Evolutionary conservation across 2,888 invertebrate species (phyloP).

Genomic region (Andrena hattorfiana): DNA sequence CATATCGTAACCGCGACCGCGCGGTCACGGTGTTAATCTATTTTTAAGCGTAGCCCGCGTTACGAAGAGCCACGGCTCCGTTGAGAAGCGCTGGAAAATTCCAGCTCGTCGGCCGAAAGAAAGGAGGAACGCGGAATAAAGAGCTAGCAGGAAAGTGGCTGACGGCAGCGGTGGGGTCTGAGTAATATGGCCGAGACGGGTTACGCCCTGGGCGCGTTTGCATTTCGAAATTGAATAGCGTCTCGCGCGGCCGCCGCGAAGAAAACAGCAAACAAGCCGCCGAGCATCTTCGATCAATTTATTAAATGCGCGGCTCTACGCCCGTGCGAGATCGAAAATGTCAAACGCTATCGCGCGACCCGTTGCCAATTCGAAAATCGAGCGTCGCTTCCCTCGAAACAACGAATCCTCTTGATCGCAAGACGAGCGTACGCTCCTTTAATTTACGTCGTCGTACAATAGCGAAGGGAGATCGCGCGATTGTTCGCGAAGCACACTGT

Average conservation of each 20-base stretch:
- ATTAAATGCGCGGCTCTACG: background rate
- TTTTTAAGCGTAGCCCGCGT: slow-evolving; percentile 66
- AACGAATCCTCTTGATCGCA: background rate
- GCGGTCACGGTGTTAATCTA: slow-evolving; percentile 68
- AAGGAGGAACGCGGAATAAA: slow-evolving; percentile 7
- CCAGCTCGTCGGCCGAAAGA: background rate
- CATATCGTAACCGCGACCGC: slow-evolving; percentile 34
- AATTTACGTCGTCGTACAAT: no score
- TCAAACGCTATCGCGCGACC: background rate
- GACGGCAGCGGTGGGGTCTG: background rate
- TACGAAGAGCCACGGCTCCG: slow-evolving; percentile 17
- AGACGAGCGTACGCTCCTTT: background rate
- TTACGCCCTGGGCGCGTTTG: slow-evolving; percentile 34
- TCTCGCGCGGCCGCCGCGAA: background rate
- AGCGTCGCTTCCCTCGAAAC: background rate
- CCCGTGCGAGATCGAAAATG: background rate
- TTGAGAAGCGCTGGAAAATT: slow-evolving; percentile 26
- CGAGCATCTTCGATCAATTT: slow-evolving; percentile 5
- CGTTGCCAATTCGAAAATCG: background rate
- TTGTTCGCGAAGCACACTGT: no score
- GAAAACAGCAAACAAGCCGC: background rate
- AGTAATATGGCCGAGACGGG: background rate
- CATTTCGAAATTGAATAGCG: slow-evolving; percentile 30
- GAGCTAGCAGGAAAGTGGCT: background rate
- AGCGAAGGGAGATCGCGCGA: no score